phyloP scores from a whole-genome alignment of 2,888 invertebrate genomes.

The Cantharis rustica region DNA sequence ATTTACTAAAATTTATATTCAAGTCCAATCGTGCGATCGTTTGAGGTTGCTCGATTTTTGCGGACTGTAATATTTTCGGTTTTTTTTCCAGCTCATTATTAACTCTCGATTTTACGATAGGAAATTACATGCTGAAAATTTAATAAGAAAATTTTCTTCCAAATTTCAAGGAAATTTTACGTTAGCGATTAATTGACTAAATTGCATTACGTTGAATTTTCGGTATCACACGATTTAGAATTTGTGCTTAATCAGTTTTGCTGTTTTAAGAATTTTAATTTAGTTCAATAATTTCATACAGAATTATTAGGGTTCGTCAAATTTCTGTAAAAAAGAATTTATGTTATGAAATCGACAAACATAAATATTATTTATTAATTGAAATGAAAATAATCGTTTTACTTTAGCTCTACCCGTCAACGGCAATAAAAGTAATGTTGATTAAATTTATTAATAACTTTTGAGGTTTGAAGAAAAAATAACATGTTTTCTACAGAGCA shows the following conservation, averaged over 20 bases:
- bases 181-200: constrained; percentile 19
- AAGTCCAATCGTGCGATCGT: background rate
- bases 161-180: constrained; percentile 11
- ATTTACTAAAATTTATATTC: background rate
- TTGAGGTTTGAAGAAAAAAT: no score
- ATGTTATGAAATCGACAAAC: no score
- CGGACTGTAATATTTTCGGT: background rate
- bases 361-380: no score
- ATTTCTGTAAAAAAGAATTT: no score
- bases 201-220: constrained; percentile 21
- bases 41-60: background rate
- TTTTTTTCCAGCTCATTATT: background rate
- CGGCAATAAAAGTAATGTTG: no score
- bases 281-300: no score
- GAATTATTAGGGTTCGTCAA: no score
- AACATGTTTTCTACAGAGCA: no score
- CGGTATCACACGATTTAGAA: constrained; percentile 11
- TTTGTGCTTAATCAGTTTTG: background rate
- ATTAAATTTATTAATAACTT: no score
- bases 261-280: background rate
- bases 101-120: background rate
- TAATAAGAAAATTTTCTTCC: background rate
- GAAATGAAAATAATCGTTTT: no score
- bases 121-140: background rate
- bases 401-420: no score